These are phyloP conservation scores for Lycophotia porphyrea DNA, from an alignment of 2,888 invertebrate genomes.

Conservation along the genomic window DNA sequence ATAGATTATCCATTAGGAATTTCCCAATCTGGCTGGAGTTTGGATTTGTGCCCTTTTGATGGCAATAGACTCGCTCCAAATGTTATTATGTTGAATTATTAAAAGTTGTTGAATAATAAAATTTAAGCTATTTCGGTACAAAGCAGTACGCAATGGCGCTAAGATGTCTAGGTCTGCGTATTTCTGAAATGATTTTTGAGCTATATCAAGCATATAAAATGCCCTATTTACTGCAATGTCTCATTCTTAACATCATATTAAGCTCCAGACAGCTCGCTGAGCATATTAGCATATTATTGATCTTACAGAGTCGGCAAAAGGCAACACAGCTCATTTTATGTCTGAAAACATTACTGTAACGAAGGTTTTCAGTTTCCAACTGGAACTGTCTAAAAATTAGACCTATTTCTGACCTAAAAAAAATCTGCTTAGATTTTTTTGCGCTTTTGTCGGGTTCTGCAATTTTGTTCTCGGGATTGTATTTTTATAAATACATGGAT, in stretches of 20 bases:
- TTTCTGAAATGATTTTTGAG: neutral
- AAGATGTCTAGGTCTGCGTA: neutral
- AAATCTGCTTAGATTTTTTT: neutral
- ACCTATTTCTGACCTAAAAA: neutral
- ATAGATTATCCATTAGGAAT: neutral
- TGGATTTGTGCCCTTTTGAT: neutral
- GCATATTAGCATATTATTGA: conserved; percentile 44
- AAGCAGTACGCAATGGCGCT: too few relatives aligned
- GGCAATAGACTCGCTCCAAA: neutral
- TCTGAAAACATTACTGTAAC: neutral
- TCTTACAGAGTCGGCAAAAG: conserved; percentile 12
- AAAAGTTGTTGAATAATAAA: neutral
- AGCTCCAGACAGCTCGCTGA: conserved; percentile 5
- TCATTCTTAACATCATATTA: conserved; percentile 7
- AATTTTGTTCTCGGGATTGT: neutral
- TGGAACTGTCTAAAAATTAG: neutral
- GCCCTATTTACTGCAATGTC: neutral
- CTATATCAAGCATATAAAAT: conserved; percentile 2
- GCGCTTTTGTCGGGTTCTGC: neutral
- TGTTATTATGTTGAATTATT: too few relatives aligned
- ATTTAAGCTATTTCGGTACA: neutral
- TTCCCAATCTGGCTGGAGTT: neutral
- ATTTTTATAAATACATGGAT: neutral
- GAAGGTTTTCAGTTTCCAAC: neutral
- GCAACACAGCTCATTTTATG: conserved; percentile 18